Evolutionary conservation across 2,888 invertebrate genomes (phyloP).

Genomic region (Anoplius nigerrimus): DNA sequence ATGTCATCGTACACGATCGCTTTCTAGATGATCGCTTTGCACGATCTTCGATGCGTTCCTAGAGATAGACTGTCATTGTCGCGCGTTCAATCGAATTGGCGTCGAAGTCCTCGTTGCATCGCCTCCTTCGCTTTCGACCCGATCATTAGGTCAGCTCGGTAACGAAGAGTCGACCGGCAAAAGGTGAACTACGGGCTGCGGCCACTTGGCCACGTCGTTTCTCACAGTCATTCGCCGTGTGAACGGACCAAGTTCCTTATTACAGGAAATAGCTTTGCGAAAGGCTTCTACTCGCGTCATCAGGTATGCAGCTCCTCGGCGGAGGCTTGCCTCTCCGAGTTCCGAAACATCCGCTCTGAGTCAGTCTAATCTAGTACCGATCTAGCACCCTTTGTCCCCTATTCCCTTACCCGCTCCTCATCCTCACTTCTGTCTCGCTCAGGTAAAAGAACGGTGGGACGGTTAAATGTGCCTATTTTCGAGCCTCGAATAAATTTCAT

Average conservation of each 20-base stretch:
- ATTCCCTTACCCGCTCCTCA: not conserved
- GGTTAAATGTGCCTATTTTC: not conserved
- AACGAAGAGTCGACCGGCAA: too few species aligned
- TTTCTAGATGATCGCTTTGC: not conserved
- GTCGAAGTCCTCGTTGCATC: not conserved
- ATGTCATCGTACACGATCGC: not conserved
- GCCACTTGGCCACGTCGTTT: constrained; percentile 17
- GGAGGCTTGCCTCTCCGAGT: constrained; percentile 34
- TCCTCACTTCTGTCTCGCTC: not conserved
- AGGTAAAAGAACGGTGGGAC: too few species aligned
- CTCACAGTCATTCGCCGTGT: constrained; percentile 29
- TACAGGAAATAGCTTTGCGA: constrained; percentile 54
- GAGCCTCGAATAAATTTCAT: constrained; percentile 11
- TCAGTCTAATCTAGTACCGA: not conserved
- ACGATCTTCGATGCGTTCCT: not conserved
- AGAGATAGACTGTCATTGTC: not conserved
- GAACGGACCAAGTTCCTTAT: constrained; percentile 53
- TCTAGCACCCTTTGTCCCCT: too few species aligned
- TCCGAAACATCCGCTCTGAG: constrained; percentile 1
- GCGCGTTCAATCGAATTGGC: not conserved
- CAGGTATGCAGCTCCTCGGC: constrained; percentile 52
- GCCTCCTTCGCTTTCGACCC: constrained; percentile 12
- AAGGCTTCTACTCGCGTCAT: constrained; percentile 45
- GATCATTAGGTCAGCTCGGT: too few species aligned
- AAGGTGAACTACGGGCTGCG: constrained; percentile 32